Evolutionary conservation across 2,113 vertebrate species (phyloP).

Genomic region (Accipiter virgatus): DNA sequence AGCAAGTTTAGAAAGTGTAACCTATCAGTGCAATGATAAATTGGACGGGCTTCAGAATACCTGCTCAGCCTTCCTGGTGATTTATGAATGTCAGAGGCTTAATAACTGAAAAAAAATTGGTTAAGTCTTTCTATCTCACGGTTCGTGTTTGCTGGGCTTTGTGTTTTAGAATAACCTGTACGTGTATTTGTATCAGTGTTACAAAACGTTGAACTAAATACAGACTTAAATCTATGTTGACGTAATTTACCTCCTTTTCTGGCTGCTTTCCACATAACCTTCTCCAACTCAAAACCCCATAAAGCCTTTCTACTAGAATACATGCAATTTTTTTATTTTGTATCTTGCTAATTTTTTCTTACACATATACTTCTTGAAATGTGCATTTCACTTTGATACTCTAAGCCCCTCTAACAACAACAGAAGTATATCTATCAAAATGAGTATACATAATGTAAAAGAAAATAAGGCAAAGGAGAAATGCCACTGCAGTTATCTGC

Average conservation of each 20-base stretch:
- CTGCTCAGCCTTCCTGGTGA: slow-evolving; percentile 17
- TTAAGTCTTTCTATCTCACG: not conserved
- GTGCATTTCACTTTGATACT: not conserved
- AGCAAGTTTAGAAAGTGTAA: slow-evolving; percentile 12
- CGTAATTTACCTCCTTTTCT: not conserved
- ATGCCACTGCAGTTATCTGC: not conserved
- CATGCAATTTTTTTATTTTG: not conserved
- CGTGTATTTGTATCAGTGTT: not conserved
- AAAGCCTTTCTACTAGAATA: not conserved
- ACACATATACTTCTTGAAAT: not conserved
- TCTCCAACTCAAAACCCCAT: not conserved
- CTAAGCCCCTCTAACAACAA: not conserved
- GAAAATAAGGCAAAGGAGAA: not conserved
- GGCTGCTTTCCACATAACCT: not conserved
- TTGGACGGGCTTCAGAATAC: not conserved
- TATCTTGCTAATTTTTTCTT: not conserved
- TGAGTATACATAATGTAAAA: not conserved
- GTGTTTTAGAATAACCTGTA: not conserved
- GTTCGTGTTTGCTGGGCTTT: not conserved
- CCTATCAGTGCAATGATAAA: not conserved
- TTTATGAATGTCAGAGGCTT: slow-evolving; percentile 33
- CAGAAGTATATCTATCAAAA: not conserved
- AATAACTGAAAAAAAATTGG: not conserved
- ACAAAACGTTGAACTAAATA: not conserved
- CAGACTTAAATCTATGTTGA: not conserved